Evolutionary conservation across 92 coral and sea anemone genomes (phyloP).

Genomic region (Montipora capitata): DNA sequence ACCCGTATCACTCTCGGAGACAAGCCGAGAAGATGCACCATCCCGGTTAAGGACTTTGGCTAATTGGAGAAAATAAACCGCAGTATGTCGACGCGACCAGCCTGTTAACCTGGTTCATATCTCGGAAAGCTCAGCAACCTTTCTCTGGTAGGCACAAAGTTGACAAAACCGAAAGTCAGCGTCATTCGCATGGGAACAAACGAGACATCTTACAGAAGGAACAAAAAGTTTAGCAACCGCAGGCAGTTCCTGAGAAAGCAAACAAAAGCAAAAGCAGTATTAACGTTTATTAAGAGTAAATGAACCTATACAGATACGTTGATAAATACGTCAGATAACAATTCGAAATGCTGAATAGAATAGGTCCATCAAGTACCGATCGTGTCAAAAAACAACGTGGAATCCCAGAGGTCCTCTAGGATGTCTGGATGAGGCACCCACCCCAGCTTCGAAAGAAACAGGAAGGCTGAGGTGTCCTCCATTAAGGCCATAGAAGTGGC

Average conservation of each 20-base stretch:
- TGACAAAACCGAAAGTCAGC: constrained; percentile 40
- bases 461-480: neutral
- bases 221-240: constrained; percentile 14
- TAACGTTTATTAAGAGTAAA: neutral
- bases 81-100: too few species aligned
- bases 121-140: neutral
- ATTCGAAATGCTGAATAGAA: neutral
- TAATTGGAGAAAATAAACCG: too few species aligned
- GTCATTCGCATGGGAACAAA: constrained; percentile 24
- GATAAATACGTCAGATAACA: neutral
- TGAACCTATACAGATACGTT: neutral
- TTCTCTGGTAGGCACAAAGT: constrained; percentile 42
- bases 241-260: constrained; percentile 24
- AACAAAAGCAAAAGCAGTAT: neutral
- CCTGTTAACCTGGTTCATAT: neutral
- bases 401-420: neutral
- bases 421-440: neutral
- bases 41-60: too few species aligned
- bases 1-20: too few species aligned
- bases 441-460: neutral
- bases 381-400: neutral
- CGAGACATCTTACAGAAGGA: neutral
- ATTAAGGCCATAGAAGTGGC: neutral
- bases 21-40: too few species aligned
- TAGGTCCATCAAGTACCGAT: neutral